Evolutionary conservation across 2,797 vertebrate species (phyloP).

Genomic region (Mallotus villosus): DNA sequence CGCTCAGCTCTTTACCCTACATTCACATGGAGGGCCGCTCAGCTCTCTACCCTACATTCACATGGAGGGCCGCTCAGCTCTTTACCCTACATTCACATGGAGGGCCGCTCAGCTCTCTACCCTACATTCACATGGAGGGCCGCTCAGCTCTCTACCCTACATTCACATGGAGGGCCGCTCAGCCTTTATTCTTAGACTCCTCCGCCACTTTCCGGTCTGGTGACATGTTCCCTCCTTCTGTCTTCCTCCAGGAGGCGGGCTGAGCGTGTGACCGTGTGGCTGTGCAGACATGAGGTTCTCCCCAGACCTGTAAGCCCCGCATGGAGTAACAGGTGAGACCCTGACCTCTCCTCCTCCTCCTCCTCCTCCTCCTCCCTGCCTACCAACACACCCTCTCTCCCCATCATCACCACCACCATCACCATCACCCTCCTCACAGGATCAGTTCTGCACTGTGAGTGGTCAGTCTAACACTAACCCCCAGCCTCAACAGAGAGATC

Average conservation of each 20-base stretch:
- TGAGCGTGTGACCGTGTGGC: slow-evolving; percentile 15
- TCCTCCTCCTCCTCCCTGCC: not conserved
- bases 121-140: too few species aligned
- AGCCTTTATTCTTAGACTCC: not conserved
- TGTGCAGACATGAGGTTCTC: slow-evolving; percentile 25
- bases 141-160: too few species aligned
- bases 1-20: not conserved
- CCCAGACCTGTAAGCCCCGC: slow-evolving; percentile 23
- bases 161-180: too few species aligned
- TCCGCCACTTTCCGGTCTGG: not conserved
- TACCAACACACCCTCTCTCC: too few species aligned
- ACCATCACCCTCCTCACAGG: too few species aligned
- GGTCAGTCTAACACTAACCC: not conserved
- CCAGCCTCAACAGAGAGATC: not conserved
- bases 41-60: not conserved
- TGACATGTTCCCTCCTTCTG: not conserved
- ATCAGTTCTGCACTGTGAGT: not conserved
- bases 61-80: not conserved
- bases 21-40: too few species aligned
- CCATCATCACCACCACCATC: too few species aligned
- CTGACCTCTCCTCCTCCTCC: not conserved
- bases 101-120: not conserved
- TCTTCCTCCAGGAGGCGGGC: slow-evolving; percentile 39
- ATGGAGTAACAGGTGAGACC: slow-evolving; percentile 63
- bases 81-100: not conserved